A percentile compares a stretch with the other conserved stretches of the same genome.
Evolutionary conservation across 2,888 invertebrate genomes (phyloP).

Genomic region (Agrenia bidenticulata): DNA sequence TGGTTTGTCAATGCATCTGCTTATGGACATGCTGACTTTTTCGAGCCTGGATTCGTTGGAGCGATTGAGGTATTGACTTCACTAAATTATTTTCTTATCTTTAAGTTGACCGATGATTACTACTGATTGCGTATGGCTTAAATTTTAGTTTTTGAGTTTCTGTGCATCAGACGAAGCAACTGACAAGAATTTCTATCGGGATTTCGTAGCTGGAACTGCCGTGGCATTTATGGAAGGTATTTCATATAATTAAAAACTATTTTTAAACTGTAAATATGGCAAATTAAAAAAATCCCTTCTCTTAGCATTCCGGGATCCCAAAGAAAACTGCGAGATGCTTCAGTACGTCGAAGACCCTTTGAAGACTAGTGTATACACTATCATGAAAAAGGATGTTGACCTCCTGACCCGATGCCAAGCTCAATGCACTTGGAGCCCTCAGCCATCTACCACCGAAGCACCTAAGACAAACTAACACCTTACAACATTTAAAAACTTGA

Average conservation of each 20-base stretch:
- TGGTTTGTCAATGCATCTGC: conserved; percentile 52
- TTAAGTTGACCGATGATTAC: background rate
- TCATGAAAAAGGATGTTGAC: conserved; percentile 26
- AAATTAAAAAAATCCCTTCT: background rate
- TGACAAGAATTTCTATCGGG: conserved; percentile 27
- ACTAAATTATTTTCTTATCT: background rate
- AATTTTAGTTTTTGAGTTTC: conserved; percentile 35
- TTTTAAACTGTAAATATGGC: background rate
- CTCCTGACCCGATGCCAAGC: conserved; percentile 23
- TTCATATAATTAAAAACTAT: background rate
- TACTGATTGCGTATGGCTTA: too few relatives aligned
- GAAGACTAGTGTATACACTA: conserved; percentile 18
- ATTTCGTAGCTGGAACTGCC: conserved; percentile 29
- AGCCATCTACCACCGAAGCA: background rate
- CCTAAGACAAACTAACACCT: background rate
- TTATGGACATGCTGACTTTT: conserved; percentile 51
- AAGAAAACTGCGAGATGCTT: conserved; percentile 36
- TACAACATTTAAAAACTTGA: background rate
- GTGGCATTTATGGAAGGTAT: conserved; percentile 40
- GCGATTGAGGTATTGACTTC: conserved; percentile 25
- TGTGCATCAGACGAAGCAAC: conserved; percentile 20
- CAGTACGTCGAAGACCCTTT: conserved; percentile 31
- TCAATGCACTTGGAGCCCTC: conserved; percentile 9
- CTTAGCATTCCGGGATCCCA: conserved; percentile 34
- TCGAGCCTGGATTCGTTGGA: conserved; percentile 41